Evolutionary conservation across 2,888 invertebrate genomes (phyloP), one percentile per base, ranked within the genome.

Genomic region (Lypha dubia): DNA sequence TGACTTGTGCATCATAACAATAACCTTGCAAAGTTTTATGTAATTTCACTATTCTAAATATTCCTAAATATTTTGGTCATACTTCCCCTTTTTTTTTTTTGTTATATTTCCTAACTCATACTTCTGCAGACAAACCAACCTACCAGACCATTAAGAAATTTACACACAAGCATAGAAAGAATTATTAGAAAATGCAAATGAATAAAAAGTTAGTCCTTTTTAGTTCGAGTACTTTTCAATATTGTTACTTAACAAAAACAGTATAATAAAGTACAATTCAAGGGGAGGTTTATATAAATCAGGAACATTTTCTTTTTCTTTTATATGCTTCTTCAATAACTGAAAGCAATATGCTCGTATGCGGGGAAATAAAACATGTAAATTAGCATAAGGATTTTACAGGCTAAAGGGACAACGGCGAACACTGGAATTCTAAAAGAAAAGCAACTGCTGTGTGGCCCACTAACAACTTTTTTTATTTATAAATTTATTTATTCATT

Each of bases 151-250:
- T 44, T 15, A 20, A 22, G 28, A 22, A 44, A 15, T 60, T 17
- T 32, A 58, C 15, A 35, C 15, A 35, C 15, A 58, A 60, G 24
- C 15, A 17, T 28, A 20, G 15, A 51, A 49, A 20, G 15, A 51
- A 49, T 41, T 24, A 41, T 58, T 58, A 71, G 24, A 15, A 44
- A 44, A 58, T 71, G 58, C 80, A 80, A 73, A 80, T 74, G 13
- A 51, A 67, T 67, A 73, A 73, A 49, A 73, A 73, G 60, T 73
- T 80, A 32, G 46, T 79, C 38, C 38, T 67, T 65, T n/a, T 35
- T n/a, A 44, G 38, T 20, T 67, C 51, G 46, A 65, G 49, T 65
- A 63, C 28, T 67, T 67, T 67, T 67, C 58, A 73, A 73, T 79
- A 79, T 79, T 58, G 51, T 73, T 32, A 68, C n/a, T 44, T 62